Percentiles rank a stretch among this genome's conserved stretches.
phyloP scores from a whole-genome alignment of 2,113 vertebrate species.

The Potamarius usumacintae region DNA sequence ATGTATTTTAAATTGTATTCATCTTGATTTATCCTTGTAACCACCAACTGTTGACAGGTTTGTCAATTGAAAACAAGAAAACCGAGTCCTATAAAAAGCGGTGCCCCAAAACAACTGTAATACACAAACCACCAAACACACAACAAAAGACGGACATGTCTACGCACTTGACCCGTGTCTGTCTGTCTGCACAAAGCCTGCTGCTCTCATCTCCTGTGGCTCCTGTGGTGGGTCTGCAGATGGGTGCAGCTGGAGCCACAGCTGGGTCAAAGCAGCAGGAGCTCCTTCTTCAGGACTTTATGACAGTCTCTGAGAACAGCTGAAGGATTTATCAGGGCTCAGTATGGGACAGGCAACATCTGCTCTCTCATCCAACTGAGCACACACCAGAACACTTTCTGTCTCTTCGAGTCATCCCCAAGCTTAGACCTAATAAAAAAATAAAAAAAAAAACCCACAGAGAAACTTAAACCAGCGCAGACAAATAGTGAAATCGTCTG shows the following conservation, averaged over 20 bases:
- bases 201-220: constrained; percentile 50
- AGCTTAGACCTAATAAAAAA: not conserved
- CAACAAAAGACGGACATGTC: constrained; percentile 2
- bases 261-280: constrained; percentile 69
- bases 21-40: not conserved
- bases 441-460: not conserved
- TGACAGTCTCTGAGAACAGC: constrained; percentile 63
- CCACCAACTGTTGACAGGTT: not conserved
- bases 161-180: constrained; percentile 19
- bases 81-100: not conserved
- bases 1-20: not conserved
- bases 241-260: constrained; percentile 72
- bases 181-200: constrained; percentile 59
- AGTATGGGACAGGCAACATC: constrained; percentile 36
- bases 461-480: not conserved
- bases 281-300: constrained; percentile 57
- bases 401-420: not conserved
- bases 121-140: constrained; percentile 11
- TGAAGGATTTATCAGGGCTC: constrained; percentile 62
- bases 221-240: constrained; percentile 66
- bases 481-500: not conserved
- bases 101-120: not conserved
- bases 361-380: constrained; percentile 31
- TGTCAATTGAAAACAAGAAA: not conserved
- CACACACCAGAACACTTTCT: constrained; percentile 15